A percentile compares a stretch with the other conserved stretches of the same genome.
phyloP scores from a whole-genome alignment of 23 tunicate genomes.

The Styela clava region DNA sequence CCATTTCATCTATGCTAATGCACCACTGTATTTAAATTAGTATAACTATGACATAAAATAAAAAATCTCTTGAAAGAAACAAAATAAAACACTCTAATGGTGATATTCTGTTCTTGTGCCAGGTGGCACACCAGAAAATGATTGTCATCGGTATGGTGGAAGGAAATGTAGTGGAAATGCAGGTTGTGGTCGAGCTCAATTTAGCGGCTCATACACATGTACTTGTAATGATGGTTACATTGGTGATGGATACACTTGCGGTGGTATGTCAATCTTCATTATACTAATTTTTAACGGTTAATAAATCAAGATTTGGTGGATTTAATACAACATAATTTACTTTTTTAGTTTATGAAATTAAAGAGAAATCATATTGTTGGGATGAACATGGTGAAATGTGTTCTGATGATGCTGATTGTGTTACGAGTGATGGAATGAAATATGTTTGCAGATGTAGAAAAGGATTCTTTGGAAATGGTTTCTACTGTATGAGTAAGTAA shows the following conservation, averaged over 20 bases:
- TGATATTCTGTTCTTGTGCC: too few relatives aligned
- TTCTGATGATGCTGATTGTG: background rate
- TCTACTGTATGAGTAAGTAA: background rate
- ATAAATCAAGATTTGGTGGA: too few relatives aligned
- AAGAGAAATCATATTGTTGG: background rate
- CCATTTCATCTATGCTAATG: too few relatives aligned
- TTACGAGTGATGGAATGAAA: background rate
- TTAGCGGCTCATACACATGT: constrained; percentile 1
- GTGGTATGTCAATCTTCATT: background rate
- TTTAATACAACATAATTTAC: too few relatives aligned
- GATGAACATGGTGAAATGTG: background rate
- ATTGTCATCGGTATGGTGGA: background rate
- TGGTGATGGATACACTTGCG: constrained; percentile 15
- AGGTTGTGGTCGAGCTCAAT: background rate
- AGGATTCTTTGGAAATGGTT: constrained; percentile 20
- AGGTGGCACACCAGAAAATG: constrained; percentile 7
- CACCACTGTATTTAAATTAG: too few relatives aligned
- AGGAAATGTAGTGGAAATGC: background rate
- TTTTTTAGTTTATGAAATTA: background rate
- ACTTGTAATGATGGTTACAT: constrained; percentile 11
- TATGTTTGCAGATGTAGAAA: constrained; percentile 1
- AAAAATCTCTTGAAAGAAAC: too few relatives aligned
- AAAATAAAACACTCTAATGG: too few relatives aligned
- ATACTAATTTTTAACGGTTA: too few relatives aligned
- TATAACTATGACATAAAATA: too few relatives aligned